Evolutionary conservation across 2,797 vertebrate genomes (phyloP).

Genomic region (Hippopotamyrus pictus): DNA sequence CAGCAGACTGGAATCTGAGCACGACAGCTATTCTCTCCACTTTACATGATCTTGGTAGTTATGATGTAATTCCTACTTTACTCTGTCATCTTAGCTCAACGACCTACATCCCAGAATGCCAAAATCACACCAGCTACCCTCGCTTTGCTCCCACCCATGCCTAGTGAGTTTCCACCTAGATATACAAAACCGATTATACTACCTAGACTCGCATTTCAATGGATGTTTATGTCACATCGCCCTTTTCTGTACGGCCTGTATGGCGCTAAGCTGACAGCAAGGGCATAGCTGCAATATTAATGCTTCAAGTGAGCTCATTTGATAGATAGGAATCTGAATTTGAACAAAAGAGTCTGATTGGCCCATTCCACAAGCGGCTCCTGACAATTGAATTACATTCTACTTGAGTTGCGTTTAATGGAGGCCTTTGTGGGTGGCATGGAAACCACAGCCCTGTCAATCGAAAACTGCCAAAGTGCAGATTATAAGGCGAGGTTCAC

Average conservation of each 20-base stretch:
- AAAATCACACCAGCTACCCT: background rate
- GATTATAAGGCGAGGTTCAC: background rate
- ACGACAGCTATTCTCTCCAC: background rate
- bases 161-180: background rate
- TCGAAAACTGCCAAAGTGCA: background rate
- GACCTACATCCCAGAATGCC: background rate
- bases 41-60: background rate
- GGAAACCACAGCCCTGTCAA: background rate
- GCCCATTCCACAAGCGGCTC: background rate
- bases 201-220: background rate
- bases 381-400: background rate
- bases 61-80: background rate
- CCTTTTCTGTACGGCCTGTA: background rate
- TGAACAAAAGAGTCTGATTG: slow-evolving; percentile 5
- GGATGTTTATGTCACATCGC: background rate
- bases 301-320: background rate
- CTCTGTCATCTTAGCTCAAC: background rate
- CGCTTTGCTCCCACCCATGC: background rate
- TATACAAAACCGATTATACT: background rate
- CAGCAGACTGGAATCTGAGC: background rate
- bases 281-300: background rate
- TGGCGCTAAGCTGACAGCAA: background rate
- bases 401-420: background rate
- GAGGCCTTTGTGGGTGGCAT: background rate
- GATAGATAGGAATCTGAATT: slow-evolving; percentile 12